phyloP scores from a whole-genome alignment of 2,113 vertebrate genomes.

The Misgurnus anguillicaudatus region DNA sequence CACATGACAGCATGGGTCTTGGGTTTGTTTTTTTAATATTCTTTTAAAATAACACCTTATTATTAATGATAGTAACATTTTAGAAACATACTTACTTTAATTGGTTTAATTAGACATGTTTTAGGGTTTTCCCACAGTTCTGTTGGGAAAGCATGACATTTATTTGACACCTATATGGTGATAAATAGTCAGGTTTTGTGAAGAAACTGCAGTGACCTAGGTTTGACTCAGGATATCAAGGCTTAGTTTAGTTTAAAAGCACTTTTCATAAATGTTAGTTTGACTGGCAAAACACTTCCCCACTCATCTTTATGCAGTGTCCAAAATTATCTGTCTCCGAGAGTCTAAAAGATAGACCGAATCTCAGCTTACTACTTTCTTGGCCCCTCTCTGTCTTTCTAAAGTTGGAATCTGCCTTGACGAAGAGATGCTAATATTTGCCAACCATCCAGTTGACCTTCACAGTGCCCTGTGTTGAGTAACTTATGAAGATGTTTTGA shows the following conservation, averaged over 20 bases:
- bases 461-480: constrained; percentile 1
- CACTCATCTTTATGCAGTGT: background rate
- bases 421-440: constrained; percentile 31
- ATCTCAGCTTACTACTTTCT: constrained; percentile 34
- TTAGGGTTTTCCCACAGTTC: too few species aligned
- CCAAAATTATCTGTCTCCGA: constrained; percentile 36
- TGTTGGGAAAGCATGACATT: background rate
- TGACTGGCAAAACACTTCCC: background rate
- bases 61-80: background rate
- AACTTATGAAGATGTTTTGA: background rate
- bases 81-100: background rate
- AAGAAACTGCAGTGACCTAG: background rate
- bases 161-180: background rate
- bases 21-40: background rate
- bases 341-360: too few species aligned
- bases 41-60: background rate
- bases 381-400: constrained; percentile 23
- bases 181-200: background rate
- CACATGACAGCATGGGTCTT: background rate
- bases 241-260: background rate
- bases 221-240: background rate
- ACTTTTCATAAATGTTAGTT: background rate
- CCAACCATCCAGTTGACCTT: constrained; percentile 24
- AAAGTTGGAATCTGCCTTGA: constrained; percentile 31
- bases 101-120: background rate